Evolutionary conservation across 2,113 vertebrate species (phyloP).

Genomic region (Carassius carassius): DNA sequence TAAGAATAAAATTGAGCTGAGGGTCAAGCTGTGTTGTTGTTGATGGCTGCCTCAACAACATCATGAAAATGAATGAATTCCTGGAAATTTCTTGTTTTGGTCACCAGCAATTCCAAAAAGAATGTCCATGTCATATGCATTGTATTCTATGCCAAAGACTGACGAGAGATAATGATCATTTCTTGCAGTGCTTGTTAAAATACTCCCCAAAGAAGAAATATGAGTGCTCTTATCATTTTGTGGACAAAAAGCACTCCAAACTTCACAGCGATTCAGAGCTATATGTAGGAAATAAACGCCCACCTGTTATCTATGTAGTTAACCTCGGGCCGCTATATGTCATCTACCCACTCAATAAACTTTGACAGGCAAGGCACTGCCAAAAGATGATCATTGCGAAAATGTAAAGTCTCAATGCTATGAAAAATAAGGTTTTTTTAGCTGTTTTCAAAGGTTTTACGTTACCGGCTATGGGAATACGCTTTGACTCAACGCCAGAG

Average conservation of each 20-base stretch:
- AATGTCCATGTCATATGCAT: neutral
- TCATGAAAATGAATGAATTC: neutral
- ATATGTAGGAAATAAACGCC: neutral
- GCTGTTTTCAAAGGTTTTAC: neutral
- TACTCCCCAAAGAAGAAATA: neutral
- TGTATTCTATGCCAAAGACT: neutral
- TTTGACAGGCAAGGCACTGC: neutral
- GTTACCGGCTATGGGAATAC: neutral
- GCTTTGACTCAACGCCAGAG: neutral
- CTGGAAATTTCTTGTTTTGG: neutral
- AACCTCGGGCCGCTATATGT: neutral
- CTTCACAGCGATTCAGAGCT: neutral
- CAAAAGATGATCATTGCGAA: neutral
- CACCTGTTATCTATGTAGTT: neutral
- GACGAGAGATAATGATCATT: neutral
- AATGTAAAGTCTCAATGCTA: neutral
- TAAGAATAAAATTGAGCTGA: neutral
- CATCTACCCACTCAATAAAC: neutral
- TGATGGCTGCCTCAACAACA: neutral
- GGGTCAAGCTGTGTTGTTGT: neutral
- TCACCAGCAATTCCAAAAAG: neutral
- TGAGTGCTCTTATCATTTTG: neutral
- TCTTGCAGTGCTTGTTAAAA: neutral
- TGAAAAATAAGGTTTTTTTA: neutral
- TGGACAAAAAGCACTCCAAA: neutral